phyloP scores from a whole-genome alignment of 2,113 vertebrate genomes.

The Corythaeola cristata region DNA sequence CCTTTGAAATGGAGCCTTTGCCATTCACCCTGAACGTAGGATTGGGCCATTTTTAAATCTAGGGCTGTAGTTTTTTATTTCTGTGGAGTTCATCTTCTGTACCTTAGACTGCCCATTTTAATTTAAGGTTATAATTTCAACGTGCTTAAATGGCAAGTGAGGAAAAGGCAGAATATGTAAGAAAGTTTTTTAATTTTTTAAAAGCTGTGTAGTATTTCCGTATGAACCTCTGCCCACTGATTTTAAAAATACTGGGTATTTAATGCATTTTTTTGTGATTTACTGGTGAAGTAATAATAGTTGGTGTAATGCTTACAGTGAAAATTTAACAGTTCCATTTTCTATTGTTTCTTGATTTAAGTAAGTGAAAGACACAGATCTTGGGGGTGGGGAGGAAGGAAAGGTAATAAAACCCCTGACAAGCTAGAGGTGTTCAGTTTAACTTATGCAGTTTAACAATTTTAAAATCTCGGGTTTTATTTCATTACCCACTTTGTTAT shows the following conservation, averaged over 20 bases:
- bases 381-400: neutral
- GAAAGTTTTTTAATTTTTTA: neutral
- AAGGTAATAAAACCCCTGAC: neutral
- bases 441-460: neutral
- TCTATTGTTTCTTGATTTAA: neutral
- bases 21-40: neutral
- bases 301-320: neutral
- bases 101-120: neutral
- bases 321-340: neutral
- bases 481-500: neutral
- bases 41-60: neutral
- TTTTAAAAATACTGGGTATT: neutral
- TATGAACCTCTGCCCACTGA: neutral
- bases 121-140: neutral
- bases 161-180: neutral
- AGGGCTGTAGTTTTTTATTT: neutral
- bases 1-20: neutral
- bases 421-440: neutral
- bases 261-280: neutral
- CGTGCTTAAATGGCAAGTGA: neutral
- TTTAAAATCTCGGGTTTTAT: neutral
- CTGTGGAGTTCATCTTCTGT: neutral
- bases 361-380: neutral
- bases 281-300: neutral
- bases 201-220: neutral